Evolutionary conservation across 2,888 invertebrate genomes (phyloP).

Genomic region (Eudemis profundana): DNA sequence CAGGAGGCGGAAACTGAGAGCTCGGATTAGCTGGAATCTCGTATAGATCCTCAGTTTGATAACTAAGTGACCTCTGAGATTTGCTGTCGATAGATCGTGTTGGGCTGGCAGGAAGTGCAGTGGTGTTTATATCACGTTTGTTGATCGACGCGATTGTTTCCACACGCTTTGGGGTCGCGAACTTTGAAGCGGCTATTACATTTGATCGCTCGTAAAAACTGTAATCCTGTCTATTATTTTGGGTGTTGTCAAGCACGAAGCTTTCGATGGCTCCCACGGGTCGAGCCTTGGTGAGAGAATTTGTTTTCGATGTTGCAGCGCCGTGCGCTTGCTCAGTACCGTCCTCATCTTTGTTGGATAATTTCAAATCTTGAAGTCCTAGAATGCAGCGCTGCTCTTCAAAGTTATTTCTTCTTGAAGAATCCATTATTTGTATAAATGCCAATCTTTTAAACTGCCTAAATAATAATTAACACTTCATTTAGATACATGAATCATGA

Average conservation of each 20-base stretch:
- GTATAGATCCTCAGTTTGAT: conserved; percentile 78
- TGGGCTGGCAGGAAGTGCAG: conserved; percentile 81
- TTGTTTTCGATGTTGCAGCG: conserved; percentile 70
- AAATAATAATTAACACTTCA: conserved; percentile 45
- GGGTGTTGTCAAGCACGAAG: conserved; percentile 85
- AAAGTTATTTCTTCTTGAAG: conserved; percentile 73
- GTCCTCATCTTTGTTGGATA: conserved; percentile 81
- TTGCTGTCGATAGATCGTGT: conserved; percentile 86
- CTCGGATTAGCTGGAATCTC: conserved; percentile 77
- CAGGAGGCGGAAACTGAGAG: conserved; percentile 75
- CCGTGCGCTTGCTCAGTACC: conserved; percentile 82
- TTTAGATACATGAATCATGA: conserved; percentile 65
- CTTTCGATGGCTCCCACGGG: conserved; percentile 88
- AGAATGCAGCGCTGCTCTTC: conserved; percentile 80
- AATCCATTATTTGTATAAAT: conserved; percentile 64
- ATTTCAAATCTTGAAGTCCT: conserved; percentile 82
- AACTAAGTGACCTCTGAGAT: conserved; percentile 85
- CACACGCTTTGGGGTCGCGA: conserved; percentile 90
- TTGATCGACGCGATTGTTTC: conserved; percentile 85
- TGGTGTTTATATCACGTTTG: conserved; percentile 74
- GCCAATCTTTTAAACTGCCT: conserved; percentile 18
- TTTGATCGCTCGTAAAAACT: conserved; percentile 88
- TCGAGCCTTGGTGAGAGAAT: conserved; percentile 78
- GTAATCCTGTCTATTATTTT: conserved; percentile 77
- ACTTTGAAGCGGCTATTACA: conserved; percentile 91